These are phyloP conservation scores for Pelosia muscerda DNA, from an alignment of 2,888 invertebrate genomes.

Conservation along the genomic window DNA sequence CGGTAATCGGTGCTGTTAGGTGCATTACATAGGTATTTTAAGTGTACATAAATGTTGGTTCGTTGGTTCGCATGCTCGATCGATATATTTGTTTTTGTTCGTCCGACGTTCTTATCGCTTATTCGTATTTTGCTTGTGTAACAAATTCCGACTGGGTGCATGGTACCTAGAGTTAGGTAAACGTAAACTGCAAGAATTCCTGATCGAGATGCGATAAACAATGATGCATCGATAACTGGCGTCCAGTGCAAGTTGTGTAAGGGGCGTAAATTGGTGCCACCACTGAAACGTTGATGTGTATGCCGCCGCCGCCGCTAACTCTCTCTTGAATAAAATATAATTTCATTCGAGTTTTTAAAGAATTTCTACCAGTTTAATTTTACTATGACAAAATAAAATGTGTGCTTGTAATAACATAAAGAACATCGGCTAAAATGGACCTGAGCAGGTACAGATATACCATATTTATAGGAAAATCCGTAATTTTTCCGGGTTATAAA, in stretches of 20 bases:
- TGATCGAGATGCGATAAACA: conserved; percentile 39
- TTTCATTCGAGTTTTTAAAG: background rate
- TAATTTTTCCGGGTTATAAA: no score
- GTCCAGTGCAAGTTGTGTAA: conserved; percentile 36
- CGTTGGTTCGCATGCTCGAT: conserved; percentile 14
- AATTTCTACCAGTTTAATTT: background rate
- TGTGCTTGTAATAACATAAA: background rate
- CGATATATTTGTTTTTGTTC: conserved; percentile 21
- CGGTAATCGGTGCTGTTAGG: background rate
- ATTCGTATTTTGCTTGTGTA: conserved; percentile 28
- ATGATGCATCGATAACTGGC: conserved; percentile 23
- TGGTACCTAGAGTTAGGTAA: conserved; percentile 29
- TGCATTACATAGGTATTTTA: conserved; percentile 4
- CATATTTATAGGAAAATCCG: no score
- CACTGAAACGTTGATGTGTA: conserved; percentile 1
- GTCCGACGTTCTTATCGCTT: conserved; percentile 7
- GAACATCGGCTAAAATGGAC: no score
- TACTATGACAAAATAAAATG: background rate
- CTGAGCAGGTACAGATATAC: no score
- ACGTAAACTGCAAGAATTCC: conserved; percentile 30
- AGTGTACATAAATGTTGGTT: background rate
- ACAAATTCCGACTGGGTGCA: conserved; percentile 21
- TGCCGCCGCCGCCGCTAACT: background rate
- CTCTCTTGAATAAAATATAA: background rate
- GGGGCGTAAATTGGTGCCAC: background rate